These are phyloP conservation scores for Coenonympha arcania DNA, from an alignment of 2,888 invertebrate genomes.

Conservation along the genomic window DNA sequence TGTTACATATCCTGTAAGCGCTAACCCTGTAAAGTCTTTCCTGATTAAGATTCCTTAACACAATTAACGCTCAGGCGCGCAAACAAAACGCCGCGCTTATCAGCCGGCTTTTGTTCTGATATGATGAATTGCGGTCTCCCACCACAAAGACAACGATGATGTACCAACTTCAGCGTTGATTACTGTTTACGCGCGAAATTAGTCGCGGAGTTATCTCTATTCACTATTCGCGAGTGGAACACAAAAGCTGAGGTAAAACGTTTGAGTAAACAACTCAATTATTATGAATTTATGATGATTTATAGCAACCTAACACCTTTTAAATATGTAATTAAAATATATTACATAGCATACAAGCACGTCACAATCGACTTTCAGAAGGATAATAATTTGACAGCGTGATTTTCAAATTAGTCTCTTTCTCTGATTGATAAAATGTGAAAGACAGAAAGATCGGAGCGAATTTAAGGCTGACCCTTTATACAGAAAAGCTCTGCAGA, in stretches of 20 bases:
- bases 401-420: too few relatives aligned
- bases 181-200: conserved; percentile 61
- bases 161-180: conserved; percentile 65
- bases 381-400: too few relatives aligned
- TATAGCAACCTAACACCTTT: too few relatives aligned
- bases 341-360: conserved; percentile 1
- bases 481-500: too few relatives aligned
- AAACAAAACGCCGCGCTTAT: conserved; percentile 59
- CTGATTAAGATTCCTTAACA: conserved; percentile 72
- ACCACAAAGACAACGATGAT: conserved; percentile 62
- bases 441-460: too few relatives aligned
- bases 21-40: conserved; percentile 48
- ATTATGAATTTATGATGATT: conserved; percentile 59
- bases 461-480: too few relatives aligned
- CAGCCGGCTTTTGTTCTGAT: conserved; percentile 64
- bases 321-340: too few relatives aligned
- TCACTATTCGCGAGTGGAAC: conserved; percentile 29
- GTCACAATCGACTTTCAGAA: too few relatives aligned
- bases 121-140: conserved; percentile 70
- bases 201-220: conserved; percentile 45
- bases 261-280: conserved; percentile 54
- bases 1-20: not conserved
- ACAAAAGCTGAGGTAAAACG: conserved; percentile 33
- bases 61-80: conserved; percentile 69
- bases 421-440: too few relatives aligned